Conservation (phyloP, 2,797 vertebrate species). For the Varecia variegata region DNA sequence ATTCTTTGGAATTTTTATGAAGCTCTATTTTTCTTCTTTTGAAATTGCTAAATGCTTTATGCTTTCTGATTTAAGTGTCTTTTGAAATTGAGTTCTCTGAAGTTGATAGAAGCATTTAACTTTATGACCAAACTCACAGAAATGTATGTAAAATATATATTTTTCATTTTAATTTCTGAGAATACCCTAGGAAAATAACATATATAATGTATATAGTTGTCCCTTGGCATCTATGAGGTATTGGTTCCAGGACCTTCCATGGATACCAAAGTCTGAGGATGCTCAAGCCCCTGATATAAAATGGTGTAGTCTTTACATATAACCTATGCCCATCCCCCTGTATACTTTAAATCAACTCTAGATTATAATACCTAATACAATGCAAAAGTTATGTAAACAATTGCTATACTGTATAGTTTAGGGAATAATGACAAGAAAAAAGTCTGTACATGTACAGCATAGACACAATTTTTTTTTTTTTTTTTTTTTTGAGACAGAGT, state of each 20-base stretch:
- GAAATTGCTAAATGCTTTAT: conserved; percentile 52
- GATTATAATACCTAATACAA: not conserved
- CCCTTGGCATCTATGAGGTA: too few species aligned
- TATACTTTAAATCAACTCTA: not conserved
- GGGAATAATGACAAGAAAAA: not conserved
- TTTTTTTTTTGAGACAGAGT: too few species aligned
- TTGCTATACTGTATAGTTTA: not conserved
- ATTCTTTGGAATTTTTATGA: conserved; percentile 34
- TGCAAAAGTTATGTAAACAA: not conserved
- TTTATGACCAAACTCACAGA: conserved; percentile 41
- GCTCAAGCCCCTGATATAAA: not conserved
- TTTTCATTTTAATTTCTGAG: conserved; percentile 20
- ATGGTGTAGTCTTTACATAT: not conserved
- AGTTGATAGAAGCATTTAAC: conserved; percentile 38
- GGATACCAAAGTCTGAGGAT: not conserved
- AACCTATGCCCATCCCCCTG: not conserved
- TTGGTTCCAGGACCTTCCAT: not conserved
- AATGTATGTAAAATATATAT: conserved; percentile 14
- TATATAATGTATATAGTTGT: not conserved
- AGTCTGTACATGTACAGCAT: not conserved
- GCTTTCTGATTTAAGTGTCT: conserved; percentile 53
- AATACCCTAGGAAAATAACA: not conserved
- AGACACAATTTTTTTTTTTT: not conserved
- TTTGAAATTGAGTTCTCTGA: conserved; percentile 37
- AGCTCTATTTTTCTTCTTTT: conserved; percentile 5